Evolutionary conservation across 2,888 invertebrate species (phyloP).

Genomic region (Deilephila porcellus): DNA sequence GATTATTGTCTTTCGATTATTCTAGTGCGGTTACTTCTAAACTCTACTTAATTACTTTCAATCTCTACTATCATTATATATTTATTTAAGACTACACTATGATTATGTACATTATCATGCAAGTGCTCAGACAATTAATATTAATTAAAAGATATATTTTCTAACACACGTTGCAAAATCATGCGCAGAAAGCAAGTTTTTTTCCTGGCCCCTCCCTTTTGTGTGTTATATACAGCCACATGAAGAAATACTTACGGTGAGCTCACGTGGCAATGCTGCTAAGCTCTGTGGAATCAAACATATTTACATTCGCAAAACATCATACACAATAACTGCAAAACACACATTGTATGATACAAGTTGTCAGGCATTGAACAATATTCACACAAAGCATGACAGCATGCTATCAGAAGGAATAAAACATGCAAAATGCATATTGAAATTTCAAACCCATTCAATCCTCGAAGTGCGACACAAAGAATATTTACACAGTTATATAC

Average conservation of each 20-base stretch:
- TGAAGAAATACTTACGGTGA: constrained; percentile 88
- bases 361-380: constrained; percentile 35
- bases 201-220: constrained; percentile 33
- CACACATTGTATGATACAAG: constrained; percentile 46
- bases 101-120: neutral
- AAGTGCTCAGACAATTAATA: neutral
- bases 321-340: constrained; percentile 32
- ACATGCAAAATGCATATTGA: constrained; percentile 56
- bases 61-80: neutral
- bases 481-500: constrained; percentile 48
- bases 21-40: neutral
- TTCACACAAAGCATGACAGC: constrained; percentile 37
- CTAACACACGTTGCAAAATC: constrained; percentile 1
- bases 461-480: constrained; percentile 53
- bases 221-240: constrained; percentile 37
- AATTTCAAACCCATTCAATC: constrained; percentile 52
- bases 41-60: neutral
- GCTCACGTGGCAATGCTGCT: constrained; percentile 91
- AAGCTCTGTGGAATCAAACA: constrained; percentile 89
- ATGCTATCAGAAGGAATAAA: constrained; percentile 38
- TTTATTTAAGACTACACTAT: neutral
- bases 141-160: neutral
- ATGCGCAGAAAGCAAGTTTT: constrained; percentile 20
- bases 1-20: neutral
- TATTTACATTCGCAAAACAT: constrained; percentile 76